phyloP scores from a whole-genome alignment of 92 coral and sea anemone genomes.

The Epizoanthus ramosus region DNA sequence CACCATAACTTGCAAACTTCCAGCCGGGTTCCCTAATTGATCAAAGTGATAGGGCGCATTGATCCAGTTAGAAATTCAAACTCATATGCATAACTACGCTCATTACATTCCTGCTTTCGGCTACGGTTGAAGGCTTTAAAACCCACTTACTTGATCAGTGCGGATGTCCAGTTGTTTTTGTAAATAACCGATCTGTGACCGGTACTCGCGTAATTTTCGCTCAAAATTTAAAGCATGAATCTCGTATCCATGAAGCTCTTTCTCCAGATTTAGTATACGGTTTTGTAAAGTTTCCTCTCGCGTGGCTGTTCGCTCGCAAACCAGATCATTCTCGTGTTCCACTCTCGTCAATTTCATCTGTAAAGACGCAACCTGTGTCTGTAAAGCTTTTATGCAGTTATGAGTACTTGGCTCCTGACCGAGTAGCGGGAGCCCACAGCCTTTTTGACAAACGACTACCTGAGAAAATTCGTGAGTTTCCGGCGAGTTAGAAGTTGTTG shows the following conservation, averaged over 20 bases:
- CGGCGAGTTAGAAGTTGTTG: conserved; percentile 70
- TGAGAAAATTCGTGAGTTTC: conserved; percentile 80
- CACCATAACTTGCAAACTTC: conserved; percentile 37
- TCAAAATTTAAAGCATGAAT: conserved; percentile 94
- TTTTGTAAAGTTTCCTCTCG: conserved; percentile 94
- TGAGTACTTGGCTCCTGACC: conserved; percentile 79
- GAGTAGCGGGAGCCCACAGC: conserved; percentile 94
- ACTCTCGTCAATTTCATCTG: conserved; percentile 90
- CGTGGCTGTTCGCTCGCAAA: conserved; percentile 80
- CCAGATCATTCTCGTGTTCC: conserved; percentile 91
- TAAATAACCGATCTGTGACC: conserved; percentile 84
- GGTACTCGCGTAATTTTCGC: conserved; percentile 90
- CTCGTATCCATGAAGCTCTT: conserved; percentile 90
- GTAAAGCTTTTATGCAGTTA: conserved; percentile 91
- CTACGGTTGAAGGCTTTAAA: conserved; percentile 48
- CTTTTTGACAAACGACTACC: conserved; percentile 94
- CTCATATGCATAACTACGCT: conserved; percentile 43
- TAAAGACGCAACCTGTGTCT: conserved; percentile 91
- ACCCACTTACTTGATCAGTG: conserved; percentile 85
- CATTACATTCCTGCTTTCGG: conserved; percentile 48
- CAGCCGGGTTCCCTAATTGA: conserved; percentile 61
- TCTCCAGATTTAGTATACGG: conserved; percentile 93
- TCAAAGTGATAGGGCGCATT: conserved; percentile 64
- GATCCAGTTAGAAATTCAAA: conserved; percentile 49
- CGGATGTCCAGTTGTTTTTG: conserved; percentile 83